These are phyloP conservation scores for Pipistrellus pygmaeus DNA, from an alignment of 2,797 vertebrate species.

Conservation along the genomic window DNA sequence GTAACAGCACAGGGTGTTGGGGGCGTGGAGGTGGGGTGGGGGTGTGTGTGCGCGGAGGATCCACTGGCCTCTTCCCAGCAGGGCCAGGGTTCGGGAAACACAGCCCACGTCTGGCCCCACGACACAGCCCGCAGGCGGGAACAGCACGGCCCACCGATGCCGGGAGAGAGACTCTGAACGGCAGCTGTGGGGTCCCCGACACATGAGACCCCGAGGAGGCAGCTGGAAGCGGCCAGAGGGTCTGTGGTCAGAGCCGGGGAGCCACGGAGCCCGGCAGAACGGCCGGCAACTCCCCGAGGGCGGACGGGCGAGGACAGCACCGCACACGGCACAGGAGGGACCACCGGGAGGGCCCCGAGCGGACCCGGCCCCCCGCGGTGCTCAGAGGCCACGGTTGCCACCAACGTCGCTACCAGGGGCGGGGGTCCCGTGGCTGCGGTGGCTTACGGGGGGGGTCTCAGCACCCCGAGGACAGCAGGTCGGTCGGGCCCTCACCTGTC, in stretches of 20 bases:
- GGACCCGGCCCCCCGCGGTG: neutral
- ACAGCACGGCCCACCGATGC: neutral
- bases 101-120: neutral
- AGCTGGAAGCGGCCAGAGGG: neutral
- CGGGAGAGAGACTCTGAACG: slow-evolving; percentile 23
- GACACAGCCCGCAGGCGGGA: neutral
- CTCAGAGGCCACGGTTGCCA: neutral
- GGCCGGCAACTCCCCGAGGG: neutral
- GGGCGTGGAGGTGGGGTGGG: too few species aligned
- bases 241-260: neutral
- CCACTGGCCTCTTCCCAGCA: neutral
- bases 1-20: accelerated
- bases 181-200: neutral
- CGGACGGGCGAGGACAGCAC: neutral
- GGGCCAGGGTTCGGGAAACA: neutral
- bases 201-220: neutral
- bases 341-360: neutral
- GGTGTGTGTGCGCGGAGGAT: neutral
- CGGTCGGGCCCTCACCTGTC: slow-evolving; percentile 91
- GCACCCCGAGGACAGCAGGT: neutral
- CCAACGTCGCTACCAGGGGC: too few species aligned
- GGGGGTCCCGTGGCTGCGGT: neutral
- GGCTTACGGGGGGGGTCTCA: neutral
- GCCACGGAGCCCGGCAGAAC: neutral
- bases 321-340: neutral